Base-by-base conservation (phyloP, 2,888 invertebrate genomes). In the Resseliella maxima region DNA sequence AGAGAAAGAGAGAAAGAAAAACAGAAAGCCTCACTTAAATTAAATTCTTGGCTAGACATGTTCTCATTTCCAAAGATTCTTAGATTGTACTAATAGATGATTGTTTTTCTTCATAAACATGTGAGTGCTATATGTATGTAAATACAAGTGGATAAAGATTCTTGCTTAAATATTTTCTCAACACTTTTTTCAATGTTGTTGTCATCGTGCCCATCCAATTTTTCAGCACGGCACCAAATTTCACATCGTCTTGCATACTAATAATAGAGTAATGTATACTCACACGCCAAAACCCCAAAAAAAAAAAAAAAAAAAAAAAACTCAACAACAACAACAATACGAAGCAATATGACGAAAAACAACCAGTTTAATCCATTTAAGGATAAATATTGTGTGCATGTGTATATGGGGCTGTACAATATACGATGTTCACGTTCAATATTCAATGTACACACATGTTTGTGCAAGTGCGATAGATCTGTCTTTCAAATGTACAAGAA, bases 31-130 rank as follows among this genome's bases (percentile, higher is more conserved):
- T 50, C 46, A 35, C 72, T 12, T 15, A 72, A 72, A 72, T 72
- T 72, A 72, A 72, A 72, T 72, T 72, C 72, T 27, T 31, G 72
- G 72, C 72, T 72, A 72, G 72, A 72, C 72, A 72, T 72, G 72
- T 72, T 72, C 72, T 1, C 72, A 72, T 72, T 72, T 72, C 35
- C 35, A 72, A 31, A 72, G 72, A 72, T 72, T n/a, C 72, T 72
- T 31, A 12, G n/a, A n/a, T n/a, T n/a, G n/a, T n/a, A n/a, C n/a
- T n/a, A 72, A 31, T 31, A 31, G 72, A 72, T 72, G 72, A 18
- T 18, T 18, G 46, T 8, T 50, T 18, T 50, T 24, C 24, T 24
- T 5, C 15, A 27, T 15, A 72, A 3, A 27, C 12, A 3, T 24
- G 24, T 12, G 8, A 21, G 50, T 24, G 59, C 24, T 12, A 15